These are phyloP conservation scores for Saturnia pavonia DNA, from an alignment of 2,888 invertebrate species.

Conservation along the genomic window DNA sequence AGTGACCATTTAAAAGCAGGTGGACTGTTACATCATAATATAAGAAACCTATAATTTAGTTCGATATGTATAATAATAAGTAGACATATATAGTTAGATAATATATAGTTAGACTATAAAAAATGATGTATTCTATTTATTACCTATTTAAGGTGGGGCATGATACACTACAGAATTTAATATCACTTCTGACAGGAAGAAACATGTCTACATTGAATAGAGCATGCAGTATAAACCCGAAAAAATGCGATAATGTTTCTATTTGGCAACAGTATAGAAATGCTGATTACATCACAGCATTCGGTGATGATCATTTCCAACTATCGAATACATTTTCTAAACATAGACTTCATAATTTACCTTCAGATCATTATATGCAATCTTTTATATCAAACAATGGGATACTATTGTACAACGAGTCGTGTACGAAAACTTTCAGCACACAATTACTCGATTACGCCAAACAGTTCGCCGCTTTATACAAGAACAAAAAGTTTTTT, in stretches of 20 bases:
- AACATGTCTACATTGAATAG: conserved; percentile 75
- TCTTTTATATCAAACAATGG: conserved; percentile 13
- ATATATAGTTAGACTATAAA: too few species aligned
- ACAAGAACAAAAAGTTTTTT: conserved; percentile 83
- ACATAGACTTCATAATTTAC: conserved; percentile 8
- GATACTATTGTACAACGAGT: not conserved
- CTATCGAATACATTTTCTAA: conserved; percentile 1
- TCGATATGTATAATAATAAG: too few species aligned
- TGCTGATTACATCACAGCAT: conserved; percentile 87
- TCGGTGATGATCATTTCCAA: conserved; percentile 78
- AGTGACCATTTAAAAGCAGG: too few species aligned
- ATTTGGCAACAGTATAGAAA: conserved; percentile 88
- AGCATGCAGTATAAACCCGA: conserved; percentile 49
- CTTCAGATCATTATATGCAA: conserved; percentile 9
- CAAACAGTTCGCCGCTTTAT: conserved; percentile 82
- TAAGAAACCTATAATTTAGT: too few species aligned
- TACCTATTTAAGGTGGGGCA: conserved; percentile 56
- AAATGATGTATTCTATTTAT: not conserved
- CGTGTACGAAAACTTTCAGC: conserved; percentile 75
- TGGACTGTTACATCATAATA: too few species aligned
- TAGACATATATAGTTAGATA: too few species aligned
- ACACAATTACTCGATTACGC: conserved; percentile 83
- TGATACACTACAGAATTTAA: conserved; percentile 94
- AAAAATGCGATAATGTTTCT: conserved; percentile 7
- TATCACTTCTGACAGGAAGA: conserved; percentile 89